Percentiles rank a stretch among this genome's conserved stretches.
Evolutionary conservation across 2,113 vertebrate genomes (phyloP).

Genomic region (Toxotes chatareus): DNA sequence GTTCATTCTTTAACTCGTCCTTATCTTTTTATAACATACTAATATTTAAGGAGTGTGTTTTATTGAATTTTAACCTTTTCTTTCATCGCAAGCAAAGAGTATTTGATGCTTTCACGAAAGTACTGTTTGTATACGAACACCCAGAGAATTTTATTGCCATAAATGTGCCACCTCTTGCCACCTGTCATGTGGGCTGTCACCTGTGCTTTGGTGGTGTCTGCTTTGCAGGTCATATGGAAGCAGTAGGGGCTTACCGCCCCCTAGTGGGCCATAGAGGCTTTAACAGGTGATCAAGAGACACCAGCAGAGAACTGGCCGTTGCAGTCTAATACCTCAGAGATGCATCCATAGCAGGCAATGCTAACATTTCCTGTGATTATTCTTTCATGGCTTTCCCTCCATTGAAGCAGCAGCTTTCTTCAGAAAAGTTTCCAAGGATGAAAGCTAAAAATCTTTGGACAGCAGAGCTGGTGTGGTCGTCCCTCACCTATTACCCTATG

Average conservation of each 20-base stretch:
- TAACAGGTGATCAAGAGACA: slow-evolving; percentile 83
- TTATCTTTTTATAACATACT: background rate
- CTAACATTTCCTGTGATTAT: slow-evolving; percentile 1
- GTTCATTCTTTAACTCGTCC: background rate
- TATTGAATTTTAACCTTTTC: background rate
- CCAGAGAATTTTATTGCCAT: background rate
- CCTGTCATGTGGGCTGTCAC: slow-evolving; percentile 56
- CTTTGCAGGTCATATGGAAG: slow-evolving; percentile 79
- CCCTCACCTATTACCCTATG: background rate
- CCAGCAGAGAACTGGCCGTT: slow-evolving; percentile 40
- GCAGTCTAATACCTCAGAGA: slow-evolving; percentile 35
- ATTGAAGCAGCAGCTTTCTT: background rate
- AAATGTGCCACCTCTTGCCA: slow-evolving; percentile 10
- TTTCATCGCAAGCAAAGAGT: background rate
- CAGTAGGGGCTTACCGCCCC: slow-evolving; percentile 75
- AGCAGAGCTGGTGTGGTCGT: background rate
- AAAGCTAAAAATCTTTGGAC: background rate
- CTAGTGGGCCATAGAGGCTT: slow-evolving; percentile 78
- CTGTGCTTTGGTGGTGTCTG: slow-evolving; percentile 64
- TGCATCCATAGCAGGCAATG: slow-evolving; percentile 58
- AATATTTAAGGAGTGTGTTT: background rate
- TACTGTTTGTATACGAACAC: slow-evolving; percentile 2
- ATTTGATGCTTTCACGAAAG: background rate
- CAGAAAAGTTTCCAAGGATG: background rate
- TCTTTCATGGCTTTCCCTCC: slow-evolving; percentile 35